phyloP scores from a whole-genome alignment of 2,113 vertebrate genomes.

The Sylvietta virens region DNA sequence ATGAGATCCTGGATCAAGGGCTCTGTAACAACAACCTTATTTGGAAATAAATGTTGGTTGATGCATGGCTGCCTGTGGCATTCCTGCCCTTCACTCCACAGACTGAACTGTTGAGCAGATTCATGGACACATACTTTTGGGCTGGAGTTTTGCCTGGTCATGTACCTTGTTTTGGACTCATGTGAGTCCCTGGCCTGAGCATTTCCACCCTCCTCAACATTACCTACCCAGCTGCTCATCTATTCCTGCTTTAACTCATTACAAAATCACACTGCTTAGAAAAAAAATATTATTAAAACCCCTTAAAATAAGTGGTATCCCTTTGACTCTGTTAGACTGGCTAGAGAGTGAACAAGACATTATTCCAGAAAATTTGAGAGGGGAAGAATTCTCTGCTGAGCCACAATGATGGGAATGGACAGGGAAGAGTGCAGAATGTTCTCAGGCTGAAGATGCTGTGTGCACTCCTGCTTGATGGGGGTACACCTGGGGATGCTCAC shows the following conservation, averaged over 20 bases:
- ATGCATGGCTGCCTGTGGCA: background rate
- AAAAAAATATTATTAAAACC: background rate
- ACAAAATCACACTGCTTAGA: background rate
- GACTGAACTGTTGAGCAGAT: background rate
- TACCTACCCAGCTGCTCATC: rapidly evolving
- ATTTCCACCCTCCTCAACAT: background rate
- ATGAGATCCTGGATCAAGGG: background rate
- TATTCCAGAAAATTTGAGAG: background rate
- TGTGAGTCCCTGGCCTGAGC: background rate
- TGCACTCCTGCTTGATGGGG: background rate
- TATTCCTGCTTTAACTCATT: background rate
- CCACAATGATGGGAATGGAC: background rate
- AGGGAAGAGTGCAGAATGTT: background rate
- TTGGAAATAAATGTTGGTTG: background rate
- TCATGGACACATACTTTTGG: background rate
- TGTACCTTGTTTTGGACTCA: background rate
- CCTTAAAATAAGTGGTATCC: background rate
- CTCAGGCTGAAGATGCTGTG: background rate
- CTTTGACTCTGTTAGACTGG: background rate
- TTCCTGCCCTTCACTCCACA: background rate
- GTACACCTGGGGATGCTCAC: background rate
- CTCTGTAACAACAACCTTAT: background rate
- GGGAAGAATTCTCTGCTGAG: background rate
- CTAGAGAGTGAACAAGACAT: background rate
- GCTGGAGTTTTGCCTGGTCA: background rate